Conservation (phyloP, 2,113 vertebrate genomes). For the Dicerorhinus sumatrensis region DNA sequence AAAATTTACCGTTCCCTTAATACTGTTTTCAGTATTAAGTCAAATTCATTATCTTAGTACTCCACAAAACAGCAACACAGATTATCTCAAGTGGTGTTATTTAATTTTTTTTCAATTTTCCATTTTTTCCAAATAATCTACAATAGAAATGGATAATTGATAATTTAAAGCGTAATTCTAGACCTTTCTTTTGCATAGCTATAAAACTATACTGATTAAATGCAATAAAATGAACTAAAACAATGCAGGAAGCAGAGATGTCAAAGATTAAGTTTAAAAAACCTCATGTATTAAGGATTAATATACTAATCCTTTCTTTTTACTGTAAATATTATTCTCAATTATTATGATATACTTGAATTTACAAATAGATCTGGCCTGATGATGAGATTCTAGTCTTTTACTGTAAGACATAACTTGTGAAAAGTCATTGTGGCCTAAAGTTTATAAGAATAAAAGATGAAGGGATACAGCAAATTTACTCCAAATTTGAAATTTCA, state of each 20-base stretch:
- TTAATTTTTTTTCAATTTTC: background rate
- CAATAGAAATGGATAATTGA: background rate
- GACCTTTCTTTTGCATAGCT: background rate
- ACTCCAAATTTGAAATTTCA: background rate
- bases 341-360: background rate
- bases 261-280: background rate
- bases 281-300: background rate
- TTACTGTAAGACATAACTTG: background rate
- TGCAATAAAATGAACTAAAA: conserved; percentile 3
- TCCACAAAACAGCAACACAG: background rate
- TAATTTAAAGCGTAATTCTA: background rate
- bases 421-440: background rate
- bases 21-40: background rate
- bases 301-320: background rate
- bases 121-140: conserved; percentile 21
- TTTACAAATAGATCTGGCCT: background rate
- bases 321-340: conserved; percentile 4
- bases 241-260: background rate
- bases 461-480: background rate
- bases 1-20: background rate
- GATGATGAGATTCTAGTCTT: background rate
- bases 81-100: background rate
- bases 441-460: background rate
- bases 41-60: background rate
- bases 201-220: conserved; percentile 10